A percentile compares a stretch with the other conserved stretches of the same genome.
phyloP scores from a whole-genome alignment of 53 echinoderm and acorn worm genomes.

The Actinopyga echinites region DNA sequence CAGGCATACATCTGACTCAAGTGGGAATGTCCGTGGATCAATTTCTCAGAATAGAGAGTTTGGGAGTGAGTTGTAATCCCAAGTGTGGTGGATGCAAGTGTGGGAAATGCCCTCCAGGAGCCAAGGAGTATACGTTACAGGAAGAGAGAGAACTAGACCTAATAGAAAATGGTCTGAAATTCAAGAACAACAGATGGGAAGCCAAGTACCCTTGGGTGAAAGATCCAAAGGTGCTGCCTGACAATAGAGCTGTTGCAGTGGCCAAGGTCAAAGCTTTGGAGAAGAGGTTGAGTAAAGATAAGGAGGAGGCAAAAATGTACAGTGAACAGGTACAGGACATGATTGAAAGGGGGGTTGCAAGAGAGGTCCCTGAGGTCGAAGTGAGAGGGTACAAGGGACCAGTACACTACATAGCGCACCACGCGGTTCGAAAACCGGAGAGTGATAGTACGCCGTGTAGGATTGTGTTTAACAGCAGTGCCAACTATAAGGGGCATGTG shows the following conservation, averaged over 20 bases:
- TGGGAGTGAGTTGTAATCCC: slow-evolving; percentile 57
- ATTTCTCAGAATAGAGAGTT: slow-evolving; percentile 51
- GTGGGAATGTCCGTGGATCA: slow-evolving; percentile 38
- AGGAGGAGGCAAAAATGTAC: slow-evolving; percentile 13
- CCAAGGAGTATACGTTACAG: slow-evolving; percentile 28
- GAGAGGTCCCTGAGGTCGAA: slow-evolving; percentile 19
- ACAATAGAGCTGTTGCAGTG: slow-evolving; percentile 22
- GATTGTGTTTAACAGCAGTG: slow-evolving; percentile 74
- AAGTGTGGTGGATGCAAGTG: slow-evolving; percentile 39
- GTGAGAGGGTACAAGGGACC: slow-evolving; percentile 41
- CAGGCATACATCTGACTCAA: slow-evolving; percentile 20
- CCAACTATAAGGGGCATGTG: slow-evolving; percentile 60
- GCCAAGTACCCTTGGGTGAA: slow-evolving; percentile 53
- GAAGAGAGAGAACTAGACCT: slow-evolving; percentile 37
- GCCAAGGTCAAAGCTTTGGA: slow-evolving; percentile 40
- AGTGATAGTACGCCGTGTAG: slow-evolving; percentile 67
- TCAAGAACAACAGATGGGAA: slow-evolving; percentile 14
- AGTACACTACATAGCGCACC: slow-evolving; percentile 61
- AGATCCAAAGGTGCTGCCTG: slow-evolving; percentile 31
- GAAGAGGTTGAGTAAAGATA: not conserved
- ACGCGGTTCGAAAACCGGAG: slow-evolving; percentile 51
- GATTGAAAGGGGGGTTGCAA: slow-evolving; percentile 37
- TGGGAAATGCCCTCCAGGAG: slow-evolving; percentile 40
- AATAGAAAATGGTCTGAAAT: slow-evolving; percentile 37
- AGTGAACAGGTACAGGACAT: slow-evolving; percentile 53